These are phyloP conservation scores for Hirudinaria manillensis DNA, from an alignment of 2,888 invertebrate genomes.

Conservation along the genomic window DNA sequence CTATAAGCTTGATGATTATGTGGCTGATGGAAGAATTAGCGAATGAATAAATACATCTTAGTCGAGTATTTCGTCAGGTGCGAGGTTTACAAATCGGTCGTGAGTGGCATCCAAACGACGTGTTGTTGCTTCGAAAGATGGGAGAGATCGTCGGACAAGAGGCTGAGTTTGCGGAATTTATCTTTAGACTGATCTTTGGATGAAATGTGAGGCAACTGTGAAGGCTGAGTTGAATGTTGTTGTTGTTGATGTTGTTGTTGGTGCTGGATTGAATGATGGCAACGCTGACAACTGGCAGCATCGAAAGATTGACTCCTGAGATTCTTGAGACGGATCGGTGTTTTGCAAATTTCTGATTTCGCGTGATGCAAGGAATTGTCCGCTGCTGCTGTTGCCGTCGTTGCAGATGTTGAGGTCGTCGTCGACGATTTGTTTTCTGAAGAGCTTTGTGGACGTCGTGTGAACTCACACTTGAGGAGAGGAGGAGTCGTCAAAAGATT, in stretches of 20 bases:
- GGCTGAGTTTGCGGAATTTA: constrained; percentile 12
- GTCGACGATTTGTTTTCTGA: no score
- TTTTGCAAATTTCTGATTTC: no score
- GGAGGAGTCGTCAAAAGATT: neutral
- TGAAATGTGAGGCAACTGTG: neutral
- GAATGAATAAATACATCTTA: no score
- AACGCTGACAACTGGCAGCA: neutral
- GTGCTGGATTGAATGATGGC: neutral
- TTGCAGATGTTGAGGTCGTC: no score
- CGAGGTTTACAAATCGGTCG: neutral
- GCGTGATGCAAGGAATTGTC: no score
- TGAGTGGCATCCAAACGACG: neutral
- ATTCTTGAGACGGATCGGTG: neutral
- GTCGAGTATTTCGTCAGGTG: no score
- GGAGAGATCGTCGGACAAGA: neutral
- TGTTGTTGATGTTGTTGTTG: constrained; percentile 4
- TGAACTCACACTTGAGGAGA: neutral
- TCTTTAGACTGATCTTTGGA: neutral
- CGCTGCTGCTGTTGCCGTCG: no score
- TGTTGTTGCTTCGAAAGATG: neutral
- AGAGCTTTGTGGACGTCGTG: no score
- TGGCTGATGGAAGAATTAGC: no score
- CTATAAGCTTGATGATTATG: no score
- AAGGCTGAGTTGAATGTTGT: neutral
- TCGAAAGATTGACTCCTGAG: constrained; percentile 1